Evolutionary conservation across 2,797 vertebrate species (phyloP).

Genomic region (Poeciliopsis infans): DNA sequence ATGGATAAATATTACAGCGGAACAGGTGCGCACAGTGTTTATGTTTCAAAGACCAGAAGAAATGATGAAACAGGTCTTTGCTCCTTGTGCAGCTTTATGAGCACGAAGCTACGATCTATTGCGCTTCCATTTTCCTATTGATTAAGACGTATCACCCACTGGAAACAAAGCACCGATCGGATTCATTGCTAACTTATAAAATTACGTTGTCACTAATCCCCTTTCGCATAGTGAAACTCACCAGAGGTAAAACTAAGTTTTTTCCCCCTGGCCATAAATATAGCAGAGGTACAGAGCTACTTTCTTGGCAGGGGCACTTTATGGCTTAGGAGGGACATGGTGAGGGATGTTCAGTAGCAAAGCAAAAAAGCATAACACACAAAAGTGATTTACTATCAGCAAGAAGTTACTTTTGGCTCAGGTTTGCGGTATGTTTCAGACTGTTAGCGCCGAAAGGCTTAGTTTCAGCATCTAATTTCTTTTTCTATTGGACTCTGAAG

Average conservation of each 20-base stretch:
- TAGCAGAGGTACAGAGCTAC: conserved; percentile 40
- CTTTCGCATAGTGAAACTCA: conserved; percentile 45
- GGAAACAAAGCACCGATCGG: conserved; percentile 14
- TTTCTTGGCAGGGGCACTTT: conserved; percentile 48
- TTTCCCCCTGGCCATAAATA: conserved; percentile 54
- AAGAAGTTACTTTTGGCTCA: conserved; percentile 76
- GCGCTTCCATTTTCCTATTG: not conserved
- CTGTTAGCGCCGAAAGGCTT: conserved; percentile 71
- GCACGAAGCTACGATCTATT: not conserved
- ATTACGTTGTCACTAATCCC: conserved; percentile 32
- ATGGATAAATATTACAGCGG: not conserved
- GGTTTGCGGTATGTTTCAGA: conserved; percentile 56
- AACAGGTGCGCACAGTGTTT: conserved; percentile 1
- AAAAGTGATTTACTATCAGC: conserved; percentile 78
- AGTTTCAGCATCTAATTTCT: conserved; percentile 72
- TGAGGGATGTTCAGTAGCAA: conserved; percentile 72
- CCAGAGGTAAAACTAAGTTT: conserved; percentile 56
- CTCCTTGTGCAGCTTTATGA: not conserved
- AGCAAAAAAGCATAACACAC: conserved; percentile 49
- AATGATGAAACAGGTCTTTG: not conserved
- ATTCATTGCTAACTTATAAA: conserved; percentile 43
- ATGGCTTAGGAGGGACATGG: conserved; percentile 54
- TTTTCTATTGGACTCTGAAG: conserved; percentile 66
- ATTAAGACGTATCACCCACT: not conserved
- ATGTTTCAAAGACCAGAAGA: not conserved